These are phyloP conservation scores for Agrochola circellaris DNA, from an alignment of 2,888 invertebrate species.

Conservation along the genomic window DNA sequence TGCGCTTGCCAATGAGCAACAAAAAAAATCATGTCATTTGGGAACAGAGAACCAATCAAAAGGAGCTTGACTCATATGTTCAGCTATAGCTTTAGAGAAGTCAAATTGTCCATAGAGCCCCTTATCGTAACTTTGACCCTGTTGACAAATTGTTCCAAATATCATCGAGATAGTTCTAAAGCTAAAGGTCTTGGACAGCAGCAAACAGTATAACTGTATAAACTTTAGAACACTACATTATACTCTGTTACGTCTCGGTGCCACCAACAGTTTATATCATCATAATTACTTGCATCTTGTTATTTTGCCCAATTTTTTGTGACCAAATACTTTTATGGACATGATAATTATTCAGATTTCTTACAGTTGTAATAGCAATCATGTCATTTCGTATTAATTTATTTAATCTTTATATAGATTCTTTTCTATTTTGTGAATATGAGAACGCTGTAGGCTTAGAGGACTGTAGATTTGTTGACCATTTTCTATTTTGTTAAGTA, in stretches of 20 bases:
- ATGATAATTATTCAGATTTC: no score
- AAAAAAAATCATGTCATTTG: background rate
- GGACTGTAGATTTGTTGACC: no score
- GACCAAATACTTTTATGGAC: background rate
- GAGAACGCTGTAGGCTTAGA: no score
- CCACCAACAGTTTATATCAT: background rate
- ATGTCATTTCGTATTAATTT: no score
- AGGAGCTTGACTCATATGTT: background rate
- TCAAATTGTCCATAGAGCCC: background rate
- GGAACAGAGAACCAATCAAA: background rate
- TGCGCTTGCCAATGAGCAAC: background rate
- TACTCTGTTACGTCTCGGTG: constrained; percentile 1
- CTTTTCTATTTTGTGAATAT: no score
- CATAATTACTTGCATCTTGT: constrained; percentile 10
- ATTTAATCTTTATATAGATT: no score
- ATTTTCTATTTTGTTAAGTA: no score
- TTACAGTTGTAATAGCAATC: no score
- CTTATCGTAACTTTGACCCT: constrained; percentile 15
- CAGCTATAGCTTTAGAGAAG: background rate
- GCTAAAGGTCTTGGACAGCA: background rate
- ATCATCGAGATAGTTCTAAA: background rate
- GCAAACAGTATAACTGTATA: no score
- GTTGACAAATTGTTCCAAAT: constrained; percentile 6
- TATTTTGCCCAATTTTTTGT: constrained; percentile 27
- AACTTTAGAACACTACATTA: background rate